phyloP scores from a whole-genome alignment of 2,797 vertebrate species.

The Amblyraja radiata region DNA sequence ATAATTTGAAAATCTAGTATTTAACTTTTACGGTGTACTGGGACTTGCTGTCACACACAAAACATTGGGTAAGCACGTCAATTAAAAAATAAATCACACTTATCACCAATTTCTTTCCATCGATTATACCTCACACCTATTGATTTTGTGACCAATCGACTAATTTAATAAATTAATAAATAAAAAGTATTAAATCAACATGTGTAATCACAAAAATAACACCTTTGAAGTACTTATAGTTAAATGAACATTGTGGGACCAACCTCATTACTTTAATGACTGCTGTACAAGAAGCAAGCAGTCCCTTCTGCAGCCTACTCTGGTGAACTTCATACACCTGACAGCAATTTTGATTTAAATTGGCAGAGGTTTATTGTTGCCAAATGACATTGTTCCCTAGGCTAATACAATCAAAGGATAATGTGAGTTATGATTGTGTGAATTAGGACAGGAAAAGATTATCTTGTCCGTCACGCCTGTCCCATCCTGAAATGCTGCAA shows the following conservation, averaged over 20 bases:
- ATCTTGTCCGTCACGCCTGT: not conserved
- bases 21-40: too few species aligned
- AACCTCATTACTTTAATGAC: not conserved
- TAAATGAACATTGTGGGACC: not conserved
- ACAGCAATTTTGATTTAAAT: not conserved
- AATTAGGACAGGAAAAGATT: not conserved
- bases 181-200: too few species aligned
- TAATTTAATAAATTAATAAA: too few species aligned
- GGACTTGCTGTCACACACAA: too few species aligned
- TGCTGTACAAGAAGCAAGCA: not conserved
- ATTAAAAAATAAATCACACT: too few species aligned
- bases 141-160: too few species aligned
- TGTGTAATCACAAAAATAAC: too few species aligned
- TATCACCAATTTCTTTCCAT: too few species aligned
- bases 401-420: not conserved
- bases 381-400: not conserved
- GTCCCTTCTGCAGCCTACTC: not conserved
- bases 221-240: not conserved
- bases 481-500: conserved; percentile 4
- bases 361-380: not conserved
- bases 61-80: too few species aligned
- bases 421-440: not conserved
- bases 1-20: too few species aligned
- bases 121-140: too few species aligned
- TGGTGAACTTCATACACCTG: not conserved